Conservation (phyloP, 2,888 invertebrate genomes). For the Matsumyia berberina region DNA sequence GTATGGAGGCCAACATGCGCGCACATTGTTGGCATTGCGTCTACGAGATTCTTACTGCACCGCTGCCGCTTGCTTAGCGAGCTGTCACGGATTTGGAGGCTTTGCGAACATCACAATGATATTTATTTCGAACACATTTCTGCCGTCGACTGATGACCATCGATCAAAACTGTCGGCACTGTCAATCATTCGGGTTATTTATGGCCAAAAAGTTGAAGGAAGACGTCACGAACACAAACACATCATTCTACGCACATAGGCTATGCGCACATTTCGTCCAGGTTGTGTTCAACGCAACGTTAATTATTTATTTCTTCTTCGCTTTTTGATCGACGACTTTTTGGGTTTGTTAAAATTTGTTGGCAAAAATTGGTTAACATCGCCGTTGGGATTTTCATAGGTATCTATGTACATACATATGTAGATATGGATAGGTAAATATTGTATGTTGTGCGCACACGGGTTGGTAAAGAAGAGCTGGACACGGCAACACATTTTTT, state of each 20-base stretch:
- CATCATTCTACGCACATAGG: constrained; percentile 26
- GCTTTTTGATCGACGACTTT: constrained; percentile 61
- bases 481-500: too few relatives aligned
- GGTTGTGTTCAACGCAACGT: constrained; percentile 55
- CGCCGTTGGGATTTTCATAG: constrained; percentile 34
- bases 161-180: constrained; percentile 83
- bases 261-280: constrained; percentile 10
- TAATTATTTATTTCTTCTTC: constrained; percentile 70
- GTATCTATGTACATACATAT: too few relatives aligned
- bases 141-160: constrained; percentile 80
- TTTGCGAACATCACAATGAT: constrained; percentile 68
- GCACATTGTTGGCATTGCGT: constrained; percentile 64
- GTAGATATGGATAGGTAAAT: too few relatives aligned
- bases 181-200: constrained; percentile 82
- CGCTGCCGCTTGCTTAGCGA: constrained; percentile 23
- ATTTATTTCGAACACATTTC: constrained; percentile 75
- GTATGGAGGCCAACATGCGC: constrained; percentile 54
- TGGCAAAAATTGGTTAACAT: constrained; percentile 55
- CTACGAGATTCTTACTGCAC: constrained; percentile 52
- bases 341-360: constrained; percentile 25
- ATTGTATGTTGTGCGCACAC: too few relatives aligned
- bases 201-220: constrained; percentile 81
- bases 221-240: constrained; percentile 79
- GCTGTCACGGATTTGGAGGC: constrained; percentile 56
- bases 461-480: too few relatives aligned